phyloP scores from a whole-genome alignment of 2,888 invertebrate genomes.

The Nomada fucata region DNA sequence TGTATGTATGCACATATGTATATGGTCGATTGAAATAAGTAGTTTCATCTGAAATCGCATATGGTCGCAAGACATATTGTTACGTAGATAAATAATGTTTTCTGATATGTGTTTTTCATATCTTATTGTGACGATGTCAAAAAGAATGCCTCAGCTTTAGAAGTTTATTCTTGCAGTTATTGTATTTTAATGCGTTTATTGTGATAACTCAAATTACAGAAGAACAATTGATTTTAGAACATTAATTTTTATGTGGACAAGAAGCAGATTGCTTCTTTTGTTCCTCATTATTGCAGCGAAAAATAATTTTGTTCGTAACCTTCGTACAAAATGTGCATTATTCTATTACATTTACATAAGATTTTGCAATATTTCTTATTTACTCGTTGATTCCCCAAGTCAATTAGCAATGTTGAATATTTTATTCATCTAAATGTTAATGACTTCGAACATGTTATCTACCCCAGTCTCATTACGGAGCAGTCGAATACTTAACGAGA shows the following conservation, averaged over 20 bases:
- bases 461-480: neutral
- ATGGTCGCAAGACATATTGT: constrained; percentile 5
- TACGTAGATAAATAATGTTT: neutral
- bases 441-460: neutral
- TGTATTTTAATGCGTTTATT: neutral
- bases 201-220: neutral
- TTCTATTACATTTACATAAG: too few species aligned
- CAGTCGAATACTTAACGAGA: neutral
- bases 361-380: too few species aligned
- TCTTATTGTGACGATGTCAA: too few species aligned
- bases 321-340: neutral
- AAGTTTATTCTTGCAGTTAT: neutral
- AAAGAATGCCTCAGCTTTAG: too few species aligned
- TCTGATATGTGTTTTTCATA: neutral
- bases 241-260: neutral
- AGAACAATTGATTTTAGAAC: neutral
- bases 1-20: too few species aligned
- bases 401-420: neutral
- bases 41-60: neutral
- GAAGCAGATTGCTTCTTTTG: neutral
- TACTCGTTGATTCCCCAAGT: neutral
- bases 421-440: neutral
- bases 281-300: too few species aligned
- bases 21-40: too few species aligned
- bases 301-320: neutral